Evolutionary conservation across 1,140 invertebrate species (phyloP), one percentile per base, ranked within the genome.

Genomic region (Helicoverpa armigera): DNA sequence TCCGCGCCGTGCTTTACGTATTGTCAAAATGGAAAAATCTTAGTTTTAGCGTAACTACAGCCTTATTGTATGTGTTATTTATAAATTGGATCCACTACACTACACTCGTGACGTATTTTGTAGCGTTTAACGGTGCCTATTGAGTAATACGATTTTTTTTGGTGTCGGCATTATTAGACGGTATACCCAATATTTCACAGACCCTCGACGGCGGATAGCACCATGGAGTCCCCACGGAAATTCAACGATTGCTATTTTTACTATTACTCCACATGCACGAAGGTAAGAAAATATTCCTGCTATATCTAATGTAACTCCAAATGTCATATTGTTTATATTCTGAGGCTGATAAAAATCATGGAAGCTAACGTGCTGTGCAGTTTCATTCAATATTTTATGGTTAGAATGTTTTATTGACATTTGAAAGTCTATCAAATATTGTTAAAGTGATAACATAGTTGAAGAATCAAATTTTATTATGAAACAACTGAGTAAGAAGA

Each of bases 171-270:
- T 84, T 73, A 60, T 54, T 79, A 81, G 58, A 83, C 69, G 54
- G 63, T 85, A 79, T 67, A 77, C 51, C 31, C 72, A 74, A 51
- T 85, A 83, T 81, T 89, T 86, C 63, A 65, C 87, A 94, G 92
- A 87, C 81, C 88, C 88, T 91, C 88, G 89, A 86, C 81, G 84
- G 89, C 81, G 82, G 85, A 89, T 83, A 75, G 85, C 86, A 91
- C 87, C 90, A 95, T 96, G 94, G 96, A 96, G 89, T 95, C 95
- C 76, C 96, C 96, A 74, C 95, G 95, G 85, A 97, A 97, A 94
- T 97, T 97, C 92, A 97, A 97, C 89, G 97, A 98, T 90, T 98
- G 97, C 91, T 98, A 98, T 93, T 98, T 97, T 95, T 98, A 97
- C 93, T 98, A 97, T 90, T 98, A 98, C 89, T 98, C 97, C 18